A percentile compares a stretch with the other conserved stretches of the same genome.
Evolutionary conservation across 2,113 vertebrate genomes (phyloP).

Genomic region (Empidonax traillii): DNA sequence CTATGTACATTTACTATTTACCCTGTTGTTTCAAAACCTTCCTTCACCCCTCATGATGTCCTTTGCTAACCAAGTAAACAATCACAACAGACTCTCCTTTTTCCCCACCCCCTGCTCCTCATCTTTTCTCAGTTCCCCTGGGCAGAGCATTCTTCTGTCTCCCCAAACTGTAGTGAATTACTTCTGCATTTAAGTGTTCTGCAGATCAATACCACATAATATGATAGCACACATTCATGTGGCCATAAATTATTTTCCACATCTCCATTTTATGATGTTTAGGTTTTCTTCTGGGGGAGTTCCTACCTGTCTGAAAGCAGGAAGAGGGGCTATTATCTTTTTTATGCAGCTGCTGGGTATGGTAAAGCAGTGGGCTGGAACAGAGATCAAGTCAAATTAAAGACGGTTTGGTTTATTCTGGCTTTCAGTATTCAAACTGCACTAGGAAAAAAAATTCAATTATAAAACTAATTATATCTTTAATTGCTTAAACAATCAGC

Average conservation of each 20-base stretch:
- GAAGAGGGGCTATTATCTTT: slow-evolving; percentile 24
- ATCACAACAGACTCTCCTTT: not conserved
- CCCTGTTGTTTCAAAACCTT: not conserved
- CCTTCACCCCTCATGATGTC: not conserved
- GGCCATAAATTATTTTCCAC: not conserved
- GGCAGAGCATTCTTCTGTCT: not conserved
- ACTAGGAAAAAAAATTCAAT: slow-evolving; percentile 63
- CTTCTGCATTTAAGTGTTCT: not conserved
- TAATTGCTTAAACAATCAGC: slow-evolving; percentile 74
- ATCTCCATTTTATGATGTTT: not conserved
- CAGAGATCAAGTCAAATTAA: slow-evolving; percentile 46
- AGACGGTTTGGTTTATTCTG: slow-evolving; percentile 53
- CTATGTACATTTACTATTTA: not conserved
- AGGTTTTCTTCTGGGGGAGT: not conserved
- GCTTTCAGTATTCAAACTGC: slow-evolving; percentile 35
- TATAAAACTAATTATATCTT: slow-evolving; percentile 74
- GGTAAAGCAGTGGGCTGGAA: slow-evolving; percentile 43
- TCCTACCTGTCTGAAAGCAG: not conserved
- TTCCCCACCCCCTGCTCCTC: no score
- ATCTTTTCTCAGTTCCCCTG: not conserved
- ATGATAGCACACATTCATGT: not conserved
- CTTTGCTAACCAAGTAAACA: not conserved
- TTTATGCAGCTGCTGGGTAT: slow-evolving; percentile 17
- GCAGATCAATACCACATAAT: not conserved
- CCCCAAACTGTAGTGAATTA: not conserved